phyloP scores from a whole-genome alignment of 2,113 vertebrate genomes.

The Buteo buteo region DNA sequence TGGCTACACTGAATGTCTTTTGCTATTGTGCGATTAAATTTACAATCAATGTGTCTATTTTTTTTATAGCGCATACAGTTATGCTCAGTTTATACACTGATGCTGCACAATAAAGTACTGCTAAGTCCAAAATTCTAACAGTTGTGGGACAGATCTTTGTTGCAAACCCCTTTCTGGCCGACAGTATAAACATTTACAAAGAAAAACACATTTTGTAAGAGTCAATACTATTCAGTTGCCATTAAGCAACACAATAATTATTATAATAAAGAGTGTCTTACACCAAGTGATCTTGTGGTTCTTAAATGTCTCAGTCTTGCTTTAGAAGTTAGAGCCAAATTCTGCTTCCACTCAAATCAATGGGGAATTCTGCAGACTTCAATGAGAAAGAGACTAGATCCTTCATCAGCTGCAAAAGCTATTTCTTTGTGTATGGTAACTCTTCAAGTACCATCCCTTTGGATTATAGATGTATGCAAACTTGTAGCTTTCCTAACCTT shows the following conservation, averaged over 20 bases:
- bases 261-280: constrained; percentile 23
- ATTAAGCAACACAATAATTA: constrained; percentile 51
- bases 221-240: background rate
- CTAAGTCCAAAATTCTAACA: background rate
- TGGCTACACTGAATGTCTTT: background rate
- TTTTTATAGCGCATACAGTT: background rate
- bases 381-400: background rate
- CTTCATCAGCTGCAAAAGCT: background rate
- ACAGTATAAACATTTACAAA: constrained; percentile 12
- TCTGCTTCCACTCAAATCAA: background rate
- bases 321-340: constrained; percentile 15
- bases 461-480: background rate
- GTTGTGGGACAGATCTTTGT: background rate
- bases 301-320: constrained; percentile 6
- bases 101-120: background rate
- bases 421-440: background rate
- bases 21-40: background rate
- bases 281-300: constrained; percentile 33
- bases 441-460: background rate
- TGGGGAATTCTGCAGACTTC: constrained; percentile 21
- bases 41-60: background rate
- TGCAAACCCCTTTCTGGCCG: background rate
- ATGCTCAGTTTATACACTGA: background rate
- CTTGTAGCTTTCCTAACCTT: background rate
- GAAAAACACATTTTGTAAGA: constrained; percentile 51